Base-by-base conservation (phyloP, 2,888 invertebrate genomes). In the Metallyticus violacea region DNA sequence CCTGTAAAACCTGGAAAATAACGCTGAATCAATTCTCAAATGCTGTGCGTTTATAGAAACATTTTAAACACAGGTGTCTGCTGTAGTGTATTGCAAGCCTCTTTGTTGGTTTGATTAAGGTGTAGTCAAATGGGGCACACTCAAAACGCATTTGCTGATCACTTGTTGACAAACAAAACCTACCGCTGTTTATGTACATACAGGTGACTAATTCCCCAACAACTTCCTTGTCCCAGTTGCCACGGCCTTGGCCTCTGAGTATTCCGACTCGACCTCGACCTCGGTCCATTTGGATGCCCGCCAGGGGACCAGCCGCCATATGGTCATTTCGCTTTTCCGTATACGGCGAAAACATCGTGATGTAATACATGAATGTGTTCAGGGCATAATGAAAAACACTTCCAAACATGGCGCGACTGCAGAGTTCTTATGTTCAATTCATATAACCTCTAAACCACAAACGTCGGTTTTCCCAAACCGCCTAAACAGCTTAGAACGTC, bases 251-350 rank as follows among this genome's bases (percentile, higher is more conserved):
- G 83, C 83, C 83, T 29, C 83, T 83, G 83, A 62, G 77, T 28
- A 22, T n/a, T 83, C 7, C 28, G 26, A 22, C 15, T 62, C 40
- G 40, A 76, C 83, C 83, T 28, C 83, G 28, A 83, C 83, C 83
- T 83, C 83, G 83, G 83, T 83, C 83, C 83, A 83, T 83, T 83
- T 83, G 83, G 83, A 83, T 77, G 6, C 83, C 29, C 83, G 76
- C 83, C 83, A 83, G 40, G 40, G 40, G 40, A 22, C 40, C 9
- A 15, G 40, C 2, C 40, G 40, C 40, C 40, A 62, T 62, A 62
- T 62, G 40, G 40, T 62, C 40, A 62, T 62, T 62, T 62, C 40
- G 40, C 40, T 62, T 62, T 62, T 62, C 40, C 40, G 40, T 62
- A 62, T 62, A 62, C 40, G 40, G 40, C 22, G 40, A 62, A 62